Conservation (phyloP, 2,113 vertebrate genomes). For the Apodemus speciosus region DNA sequence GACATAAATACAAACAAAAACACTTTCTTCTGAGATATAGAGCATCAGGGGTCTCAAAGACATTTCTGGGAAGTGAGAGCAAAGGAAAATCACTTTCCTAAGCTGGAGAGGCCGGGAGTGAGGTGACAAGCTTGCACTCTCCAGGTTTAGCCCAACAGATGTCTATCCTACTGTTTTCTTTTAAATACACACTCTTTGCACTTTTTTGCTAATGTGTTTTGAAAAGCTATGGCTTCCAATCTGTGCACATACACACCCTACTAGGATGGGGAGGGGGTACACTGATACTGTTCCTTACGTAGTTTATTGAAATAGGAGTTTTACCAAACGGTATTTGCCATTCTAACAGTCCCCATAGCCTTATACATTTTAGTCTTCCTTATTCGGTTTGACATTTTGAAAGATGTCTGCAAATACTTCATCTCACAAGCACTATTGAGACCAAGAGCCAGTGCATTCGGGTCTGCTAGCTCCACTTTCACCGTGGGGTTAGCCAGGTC, state of each 20-base stretch:
- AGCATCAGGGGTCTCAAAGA: neutral
- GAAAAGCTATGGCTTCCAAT: neutral
- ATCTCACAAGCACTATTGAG: neutral
- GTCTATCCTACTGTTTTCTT: neutral
- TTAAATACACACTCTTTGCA: neutral
- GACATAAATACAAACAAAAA: neutral
- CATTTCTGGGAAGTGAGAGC: neutral
- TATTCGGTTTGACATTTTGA: neutral
- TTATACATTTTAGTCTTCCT: neutral
- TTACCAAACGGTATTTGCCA: neutral
- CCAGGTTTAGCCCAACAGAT: neutral
- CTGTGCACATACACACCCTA: neutral
- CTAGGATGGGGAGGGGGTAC: neutral
- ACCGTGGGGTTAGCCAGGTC: neutral
- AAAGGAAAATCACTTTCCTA: neutral
- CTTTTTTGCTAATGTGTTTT: neutral
- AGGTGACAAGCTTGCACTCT: neutral
- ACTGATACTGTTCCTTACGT: neutral
- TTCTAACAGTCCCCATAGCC: neutral
- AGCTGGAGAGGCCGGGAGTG: neutral
- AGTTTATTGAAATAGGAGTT: neutral
- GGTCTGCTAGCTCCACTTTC: neutral
- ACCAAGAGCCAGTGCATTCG: neutral
- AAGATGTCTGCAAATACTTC: neutral
- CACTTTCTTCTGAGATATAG: conserved; percentile 20